These are phyloP conservation scores for Scaptomyza reducta DNA, from an alignment of 2,888 invertebrate genomes.

Conservation along the genomic window DNA sequence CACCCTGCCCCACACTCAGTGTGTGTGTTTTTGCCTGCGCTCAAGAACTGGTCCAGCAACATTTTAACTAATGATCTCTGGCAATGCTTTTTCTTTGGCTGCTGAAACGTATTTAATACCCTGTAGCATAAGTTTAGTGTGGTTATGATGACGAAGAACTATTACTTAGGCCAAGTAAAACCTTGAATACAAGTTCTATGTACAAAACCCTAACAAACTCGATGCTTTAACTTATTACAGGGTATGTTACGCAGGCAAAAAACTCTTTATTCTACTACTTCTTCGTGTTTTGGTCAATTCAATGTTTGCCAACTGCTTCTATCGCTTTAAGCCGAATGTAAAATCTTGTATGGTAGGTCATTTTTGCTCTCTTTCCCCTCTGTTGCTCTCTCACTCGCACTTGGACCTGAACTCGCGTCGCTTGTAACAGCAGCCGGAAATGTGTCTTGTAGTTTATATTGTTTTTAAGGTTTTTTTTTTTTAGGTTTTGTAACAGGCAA, in stretches of 20 bases:
- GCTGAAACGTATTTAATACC: conserved; percentile 31
- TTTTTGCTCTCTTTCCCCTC: conserved; percentile 17
- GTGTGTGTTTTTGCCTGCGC: conserved; percentile 34
- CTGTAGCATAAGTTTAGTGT: background rate
- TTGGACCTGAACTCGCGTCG: conserved; percentile 9
- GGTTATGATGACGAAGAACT: background rate
- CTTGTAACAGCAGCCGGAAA: conserved; percentile 67
- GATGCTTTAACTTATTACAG: background rate
- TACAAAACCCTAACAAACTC: no score
- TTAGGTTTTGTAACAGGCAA: conserved; percentile 10
- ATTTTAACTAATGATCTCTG: conserved; percentile 79
- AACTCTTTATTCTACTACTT: background rate
- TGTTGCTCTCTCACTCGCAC: background rate
- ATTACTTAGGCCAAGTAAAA: no score
- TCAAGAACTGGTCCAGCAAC: conserved; percentile 77
- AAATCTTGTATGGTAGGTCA: conserved; percentile 59
- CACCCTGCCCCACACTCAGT: background rate
- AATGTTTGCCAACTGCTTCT: conserved; percentile 36
- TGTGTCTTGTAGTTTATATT: conserved; percentile 52
- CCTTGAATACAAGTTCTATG: no score
- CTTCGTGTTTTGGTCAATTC: conserved; percentile 9
- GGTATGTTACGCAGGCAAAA: conserved; percentile 8
- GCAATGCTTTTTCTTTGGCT: conserved; percentile 24
- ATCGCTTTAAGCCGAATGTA: conserved; percentile 46
- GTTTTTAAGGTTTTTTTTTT: background rate